Conservation (phyloP, 2,113 vertebrate species). For the Orthonyx spaldingii region DNA sequence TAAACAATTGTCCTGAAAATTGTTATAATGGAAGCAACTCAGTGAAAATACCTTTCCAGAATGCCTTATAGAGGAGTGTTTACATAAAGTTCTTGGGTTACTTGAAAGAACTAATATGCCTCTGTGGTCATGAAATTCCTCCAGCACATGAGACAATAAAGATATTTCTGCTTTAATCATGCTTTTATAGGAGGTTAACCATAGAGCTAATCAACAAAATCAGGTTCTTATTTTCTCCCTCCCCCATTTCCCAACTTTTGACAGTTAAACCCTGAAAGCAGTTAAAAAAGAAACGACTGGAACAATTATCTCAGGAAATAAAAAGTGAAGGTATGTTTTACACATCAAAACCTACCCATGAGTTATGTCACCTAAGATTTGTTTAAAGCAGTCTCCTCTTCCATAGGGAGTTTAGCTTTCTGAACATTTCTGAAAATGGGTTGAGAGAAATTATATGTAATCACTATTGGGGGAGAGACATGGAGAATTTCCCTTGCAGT, state of each 20-base stretch:
- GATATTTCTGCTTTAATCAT: neutral
- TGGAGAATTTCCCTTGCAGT: neutral
- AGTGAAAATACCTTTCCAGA: neutral
- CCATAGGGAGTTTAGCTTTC: neutral
- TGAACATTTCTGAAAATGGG: neutral
- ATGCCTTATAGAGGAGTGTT: neutral
- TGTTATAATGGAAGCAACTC: neutral
- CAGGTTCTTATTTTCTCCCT: neutral
- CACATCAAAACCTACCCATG: accelerated
- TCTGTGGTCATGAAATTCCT: neutral
- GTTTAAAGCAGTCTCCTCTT: neutral
- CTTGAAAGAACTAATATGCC: neutral
- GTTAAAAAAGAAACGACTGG: neutral
- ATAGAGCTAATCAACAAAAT: neutral
- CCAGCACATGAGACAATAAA: neutral
- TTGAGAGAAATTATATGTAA: neutral
- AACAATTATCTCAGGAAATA: neutral
- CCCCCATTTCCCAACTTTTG: accelerated
- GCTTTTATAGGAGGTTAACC: neutral
- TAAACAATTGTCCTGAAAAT: neutral
- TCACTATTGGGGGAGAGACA: neutral
- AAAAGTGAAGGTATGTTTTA: neutral
- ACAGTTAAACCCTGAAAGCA: neutral
- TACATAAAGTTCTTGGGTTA: neutral
- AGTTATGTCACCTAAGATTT: neutral